Percentiles rank a stretch among this genome's conserved stretches.
Evolutionary conservation across 2,888 invertebrate genomes (phyloP).

Genomic region (Enchytraeus crypticus): DNA sequence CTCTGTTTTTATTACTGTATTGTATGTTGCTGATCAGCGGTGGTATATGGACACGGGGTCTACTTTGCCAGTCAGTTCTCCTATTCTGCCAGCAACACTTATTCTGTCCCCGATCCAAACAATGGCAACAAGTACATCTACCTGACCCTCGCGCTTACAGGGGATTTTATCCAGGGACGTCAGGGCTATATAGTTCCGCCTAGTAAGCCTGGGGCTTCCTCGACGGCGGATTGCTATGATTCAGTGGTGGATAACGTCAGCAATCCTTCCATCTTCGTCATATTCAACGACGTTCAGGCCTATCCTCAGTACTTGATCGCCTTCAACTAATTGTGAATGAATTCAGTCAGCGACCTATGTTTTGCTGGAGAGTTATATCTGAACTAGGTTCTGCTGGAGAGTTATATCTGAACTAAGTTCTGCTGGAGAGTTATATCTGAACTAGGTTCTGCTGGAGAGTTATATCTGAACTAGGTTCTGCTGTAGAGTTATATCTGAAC

Average conservation of each 20-base stretch:
- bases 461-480: too few relatives aligned
- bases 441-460: too few relatives aligned
- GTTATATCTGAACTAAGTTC: too few relatives aligned
- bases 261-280: conserved; percentile 34
- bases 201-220: neutral
- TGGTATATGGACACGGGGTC: conserved; percentile 36
- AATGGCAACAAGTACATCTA: conserved; percentile 16
- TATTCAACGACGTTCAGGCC: conserved; percentile 40
- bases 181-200: conserved; percentile 7
- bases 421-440: too few relatives aligned
- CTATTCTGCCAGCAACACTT: conserved; percentile 12
- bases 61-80: conserved; percentile 33
- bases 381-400: too few relatives aligned
- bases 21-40: too few relatives aligned
- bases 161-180: conserved; percentile 9
- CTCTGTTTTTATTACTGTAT: too few relatives aligned
- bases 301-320: conserved; percentile 39
- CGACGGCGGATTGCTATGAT: conserved; percentile 27
- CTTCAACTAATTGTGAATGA: conserved; percentile 1
- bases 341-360: too few relatives aligned
- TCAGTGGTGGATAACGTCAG: conserved; percentile 32
- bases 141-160: conserved; percentile 14
- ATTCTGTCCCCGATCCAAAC: conserved; percentile 9
- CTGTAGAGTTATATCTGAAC: too few relatives aligned
- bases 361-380: too few relatives aligned